Evolutionary conservation across 1,140 invertebrate species (phyloP).

Genomic region (Protaetia brevitarsis): DNA sequence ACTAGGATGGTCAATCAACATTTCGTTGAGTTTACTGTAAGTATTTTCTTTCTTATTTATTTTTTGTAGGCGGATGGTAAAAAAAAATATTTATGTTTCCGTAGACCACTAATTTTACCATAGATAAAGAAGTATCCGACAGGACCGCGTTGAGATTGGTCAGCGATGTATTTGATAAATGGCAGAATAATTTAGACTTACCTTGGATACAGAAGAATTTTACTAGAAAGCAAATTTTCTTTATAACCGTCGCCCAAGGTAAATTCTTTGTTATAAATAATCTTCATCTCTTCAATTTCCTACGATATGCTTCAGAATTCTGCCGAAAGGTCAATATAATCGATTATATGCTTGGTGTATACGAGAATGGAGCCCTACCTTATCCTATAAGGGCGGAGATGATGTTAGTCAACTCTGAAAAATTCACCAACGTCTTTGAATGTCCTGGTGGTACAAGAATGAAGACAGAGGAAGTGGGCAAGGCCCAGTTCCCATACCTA

Average conservation of each 20-base stretch:
- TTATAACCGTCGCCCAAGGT: constrained; percentile 32
- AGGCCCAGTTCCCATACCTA: not conserved
- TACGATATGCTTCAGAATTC: constrained; percentile 29
- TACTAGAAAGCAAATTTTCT: constrained; percentile 28
- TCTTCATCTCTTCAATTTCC: not conserved
- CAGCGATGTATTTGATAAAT: not conserved
- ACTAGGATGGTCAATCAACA: not conserved
- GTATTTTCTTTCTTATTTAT: no score
- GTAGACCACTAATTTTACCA: not conserved
- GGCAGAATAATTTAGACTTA: not conserved
- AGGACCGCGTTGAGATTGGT: not conserved
- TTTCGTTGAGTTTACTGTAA: not conserved
- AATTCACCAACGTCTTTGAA: constrained; percentile 26
- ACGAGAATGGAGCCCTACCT: constrained; percentile 29
- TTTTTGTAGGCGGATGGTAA: no score
- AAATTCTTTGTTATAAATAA: not conserved
- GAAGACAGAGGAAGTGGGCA: not conserved
- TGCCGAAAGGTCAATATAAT: constrained; percentile 23
- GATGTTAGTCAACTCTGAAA: constrained; percentile 28
- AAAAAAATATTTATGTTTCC: no score
- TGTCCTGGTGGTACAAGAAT: constrained; percentile 31
- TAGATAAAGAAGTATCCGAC: not conserved
- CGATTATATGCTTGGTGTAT: constrained; percentile 31
- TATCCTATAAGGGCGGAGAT: constrained; percentile 27
- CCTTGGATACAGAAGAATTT: constrained; percentile 29